Conservation (phyloP, 2,888 invertebrate genomes). For the Troides oblongomaculatus region DNA sequence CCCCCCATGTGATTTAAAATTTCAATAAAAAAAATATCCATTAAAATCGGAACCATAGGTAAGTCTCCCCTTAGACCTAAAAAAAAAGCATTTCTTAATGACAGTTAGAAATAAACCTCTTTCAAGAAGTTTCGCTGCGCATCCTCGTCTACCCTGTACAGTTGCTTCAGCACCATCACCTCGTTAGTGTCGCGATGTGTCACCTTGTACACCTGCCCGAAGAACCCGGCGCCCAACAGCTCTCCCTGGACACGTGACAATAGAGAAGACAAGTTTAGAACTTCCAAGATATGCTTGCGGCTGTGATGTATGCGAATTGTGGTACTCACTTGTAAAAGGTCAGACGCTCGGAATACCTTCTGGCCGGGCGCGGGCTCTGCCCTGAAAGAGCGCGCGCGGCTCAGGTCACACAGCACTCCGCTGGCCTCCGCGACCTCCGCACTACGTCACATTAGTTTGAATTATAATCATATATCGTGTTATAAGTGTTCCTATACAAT, state of each 20-base stretch:
- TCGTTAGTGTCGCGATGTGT: slow-evolving; percentile 94
- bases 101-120: slow-evolving; percentile 80
- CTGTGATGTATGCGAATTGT: no score
- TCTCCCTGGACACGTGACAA: slow-evolving; percentile 82
- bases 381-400: slow-evolving; percentile 93
- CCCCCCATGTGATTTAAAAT: no score
- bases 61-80: no score
- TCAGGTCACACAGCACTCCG: slow-evolving; percentile 83
- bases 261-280: no score
- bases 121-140: slow-evolving; percentile 96
- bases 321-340: slow-evolving; percentile 83
- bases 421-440: slow-evolving; percentile 51
- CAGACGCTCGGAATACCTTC: slow-evolving; percentile 94
- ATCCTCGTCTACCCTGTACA: slow-evolving; percentile 95
- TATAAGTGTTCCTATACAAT: no score
- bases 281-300: no score
- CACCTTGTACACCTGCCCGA: slow-evolving; percentile 95
- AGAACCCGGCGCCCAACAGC: slow-evolving; percentile 94
- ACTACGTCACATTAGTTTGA: slow-evolving; percentile 32
- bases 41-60: no score
- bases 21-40: no score
- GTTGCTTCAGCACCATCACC: slow-evolving; percentile 96
- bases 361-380: slow-evolving; percentile 80
- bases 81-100: no score
- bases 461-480: no score